Evolutionary conservation across 2,888 invertebrate species (phyloP).

Genomic region (Rotaria socialis): DNA sequence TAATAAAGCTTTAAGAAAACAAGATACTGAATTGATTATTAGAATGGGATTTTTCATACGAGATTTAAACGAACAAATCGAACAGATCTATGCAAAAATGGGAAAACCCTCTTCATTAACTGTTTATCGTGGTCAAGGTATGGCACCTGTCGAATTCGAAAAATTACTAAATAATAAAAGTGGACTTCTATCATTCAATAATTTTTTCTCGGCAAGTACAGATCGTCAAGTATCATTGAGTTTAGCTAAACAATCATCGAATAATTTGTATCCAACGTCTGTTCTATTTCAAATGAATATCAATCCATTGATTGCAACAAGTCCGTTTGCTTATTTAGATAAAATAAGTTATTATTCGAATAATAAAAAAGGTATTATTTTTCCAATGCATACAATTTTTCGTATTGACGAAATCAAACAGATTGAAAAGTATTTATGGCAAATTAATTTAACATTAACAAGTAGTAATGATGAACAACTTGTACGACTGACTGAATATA

Average conservation of each 20-base stretch:
- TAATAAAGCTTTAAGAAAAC: neutral
- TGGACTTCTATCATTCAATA: neutral
- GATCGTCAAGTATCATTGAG: neutral
- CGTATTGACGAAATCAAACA: neutral
- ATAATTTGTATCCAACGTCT: neutral
- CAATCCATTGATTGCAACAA: neutral
- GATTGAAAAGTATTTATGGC: neutral
- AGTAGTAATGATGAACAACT: neutral
- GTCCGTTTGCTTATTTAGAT: neutral
- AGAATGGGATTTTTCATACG: neutral
- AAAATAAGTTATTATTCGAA: neutral
- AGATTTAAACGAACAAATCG: neutral
- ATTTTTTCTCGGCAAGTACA: neutral
- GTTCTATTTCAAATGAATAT: conserved; percentile 9
- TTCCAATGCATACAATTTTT: conserved; percentile 15
- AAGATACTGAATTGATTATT: conserved; percentile 16
- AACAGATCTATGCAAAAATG: neutral
- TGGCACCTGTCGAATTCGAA: neutral
- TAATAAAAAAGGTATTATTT: neutral
- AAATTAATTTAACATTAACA: neutral
- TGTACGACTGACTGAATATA: neutral
- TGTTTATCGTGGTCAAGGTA: conserved; percentile 5
- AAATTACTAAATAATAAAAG: neutral
- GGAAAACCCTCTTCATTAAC: neutral
- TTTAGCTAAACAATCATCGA: neutral